phyloP scores from a whole-genome alignment of 1,140 invertebrate genomes.

The Pantala flavescens region DNA sequence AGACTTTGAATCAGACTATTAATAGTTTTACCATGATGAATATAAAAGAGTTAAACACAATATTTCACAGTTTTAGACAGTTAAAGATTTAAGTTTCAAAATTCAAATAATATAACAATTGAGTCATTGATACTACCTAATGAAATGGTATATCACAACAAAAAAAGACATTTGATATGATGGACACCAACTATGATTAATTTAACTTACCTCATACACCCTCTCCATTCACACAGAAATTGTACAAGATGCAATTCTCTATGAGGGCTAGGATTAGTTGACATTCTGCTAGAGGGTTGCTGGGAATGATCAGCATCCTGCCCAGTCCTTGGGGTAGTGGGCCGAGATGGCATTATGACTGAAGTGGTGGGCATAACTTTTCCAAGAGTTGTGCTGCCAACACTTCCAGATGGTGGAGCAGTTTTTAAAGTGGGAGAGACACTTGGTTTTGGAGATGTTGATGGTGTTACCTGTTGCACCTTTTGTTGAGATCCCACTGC shows the following conservation, averaged over 20 bases:
- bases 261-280: background rate
- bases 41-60: no score
- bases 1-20: no score
- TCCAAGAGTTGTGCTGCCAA: background rate
- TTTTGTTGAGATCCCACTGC: background rate
- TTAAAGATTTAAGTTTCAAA: no score
- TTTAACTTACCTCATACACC: conserved; percentile 60
- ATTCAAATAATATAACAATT: no score
- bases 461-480: background rate
- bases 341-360: background rate
- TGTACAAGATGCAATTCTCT: conserved; percentile 19
- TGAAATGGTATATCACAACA: no score
- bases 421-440: background rate
- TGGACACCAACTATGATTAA: no score
- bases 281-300: background rate
- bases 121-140: no score
- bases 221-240: conserved; percentile 85
- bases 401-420: background rate
- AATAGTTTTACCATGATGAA: no score
- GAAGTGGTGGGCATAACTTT: background rate
- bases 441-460: background rate
- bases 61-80: no score
- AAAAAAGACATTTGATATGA: no score
- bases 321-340: background rate
- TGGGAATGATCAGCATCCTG: background rate